Evolutionary conservation across 2,113 vertebrate species (phyloP).

Genomic region (Diglossa brunneiventris): DNA sequence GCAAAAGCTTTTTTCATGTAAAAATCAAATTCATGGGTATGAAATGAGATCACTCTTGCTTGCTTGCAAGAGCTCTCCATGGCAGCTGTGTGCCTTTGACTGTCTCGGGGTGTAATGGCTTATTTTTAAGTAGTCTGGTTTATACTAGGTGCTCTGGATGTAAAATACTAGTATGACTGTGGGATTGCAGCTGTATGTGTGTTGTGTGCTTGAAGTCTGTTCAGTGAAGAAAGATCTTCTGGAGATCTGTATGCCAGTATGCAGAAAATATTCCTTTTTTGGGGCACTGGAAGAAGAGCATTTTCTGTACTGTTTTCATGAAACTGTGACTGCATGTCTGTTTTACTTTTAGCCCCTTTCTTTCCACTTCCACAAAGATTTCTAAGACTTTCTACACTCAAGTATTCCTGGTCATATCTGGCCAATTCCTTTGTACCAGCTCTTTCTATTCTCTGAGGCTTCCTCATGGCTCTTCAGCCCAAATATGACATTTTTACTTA

Average conservation of each 20-base stretch:
- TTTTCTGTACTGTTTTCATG: neutral
- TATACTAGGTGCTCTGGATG: neutral
- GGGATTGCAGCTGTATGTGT: neutral
- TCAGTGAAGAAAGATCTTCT: neutral
- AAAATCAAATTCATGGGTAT: neutral
- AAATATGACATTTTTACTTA: neutral
- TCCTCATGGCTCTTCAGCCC: neutral
- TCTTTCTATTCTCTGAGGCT: neutral
- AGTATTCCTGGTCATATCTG: neutral
- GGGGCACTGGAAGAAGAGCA: rapidly evolving
- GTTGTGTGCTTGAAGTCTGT: neutral
- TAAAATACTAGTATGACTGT: neutral
- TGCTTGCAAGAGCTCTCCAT: neutral
- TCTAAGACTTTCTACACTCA: neutral
- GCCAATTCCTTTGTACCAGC: neutral
- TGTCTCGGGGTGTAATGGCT: neutral
- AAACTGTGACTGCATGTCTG: neutral
- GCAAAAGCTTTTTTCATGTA: neutral
- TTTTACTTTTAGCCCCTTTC: neutral
- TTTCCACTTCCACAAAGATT: neutral
- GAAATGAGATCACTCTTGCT: neutral
- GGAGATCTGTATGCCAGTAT: neutral
- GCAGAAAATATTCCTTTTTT: neutral
- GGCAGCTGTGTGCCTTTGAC: neutral
- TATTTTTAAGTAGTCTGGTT: neutral